Evolutionary conservation across 2,888 invertebrate species (phyloP), one percentile per base, ranked within the genome.

Genomic region (Aricia artaxerxes): DNA sequence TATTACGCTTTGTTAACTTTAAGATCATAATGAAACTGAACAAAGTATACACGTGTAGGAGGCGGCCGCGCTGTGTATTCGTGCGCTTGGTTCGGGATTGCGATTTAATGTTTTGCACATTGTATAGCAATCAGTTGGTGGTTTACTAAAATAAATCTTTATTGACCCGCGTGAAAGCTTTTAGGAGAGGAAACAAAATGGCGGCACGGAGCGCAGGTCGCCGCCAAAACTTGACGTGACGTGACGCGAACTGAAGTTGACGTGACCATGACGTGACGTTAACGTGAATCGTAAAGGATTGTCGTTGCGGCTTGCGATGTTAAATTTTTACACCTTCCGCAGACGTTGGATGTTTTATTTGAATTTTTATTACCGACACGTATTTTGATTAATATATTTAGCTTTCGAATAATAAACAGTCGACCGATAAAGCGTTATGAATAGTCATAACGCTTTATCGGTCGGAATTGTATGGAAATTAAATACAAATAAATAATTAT

Each of bases 351-450:
- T 24, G 24, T n/a, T n/a, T n/a, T 61, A 61, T 7, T 6, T 24
- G 24, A 64, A 3, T 64, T 31, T 61, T 64, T 64, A 64, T 64
- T 64, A 11, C 64, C 13, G 4, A 31, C 6, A 31, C 64, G 64
- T 31, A 64, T 64, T 64, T 64, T 31, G 64, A 64, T 31, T 24
- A 64, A 64, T 64, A 11, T 64, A 9, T 64, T 64, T 64, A 64
- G 24, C 31, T 31, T 24, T 64, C 0, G 4, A 64, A 64, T 64
- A 64, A 64, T 64, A 64, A 64, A 64, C 64, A 9, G 3, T 3
- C 31, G 11, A 3, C 11, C 64, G 31, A 24, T 64, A 4, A 64
- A 64, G 61, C 61, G 24, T 53, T 53, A 53, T 53, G 11, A 40
- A 40, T 40, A 40, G 1, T 40, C 40, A 40, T 40, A 40, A 40